Percentiles rank a stretch among this genome's conserved stretches.
phyloP scores from a whole-genome alignment of 2,888 invertebrate species.

The Stomorhina lunata region DNA sequence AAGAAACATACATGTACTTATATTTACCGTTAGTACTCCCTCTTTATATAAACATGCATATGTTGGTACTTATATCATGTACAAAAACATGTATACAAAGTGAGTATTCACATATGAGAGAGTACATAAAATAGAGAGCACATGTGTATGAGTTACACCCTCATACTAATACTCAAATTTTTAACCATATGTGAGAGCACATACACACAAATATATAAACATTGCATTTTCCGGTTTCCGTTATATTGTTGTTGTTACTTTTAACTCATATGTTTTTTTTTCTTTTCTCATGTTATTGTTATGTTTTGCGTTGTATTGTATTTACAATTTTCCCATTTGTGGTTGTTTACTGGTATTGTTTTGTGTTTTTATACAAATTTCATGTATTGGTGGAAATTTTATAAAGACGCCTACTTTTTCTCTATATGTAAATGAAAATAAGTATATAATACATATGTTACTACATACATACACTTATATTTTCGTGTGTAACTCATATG shows the following conservation, averaged over 20 bases:
- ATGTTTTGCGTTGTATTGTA: slow-evolving; percentile 46
- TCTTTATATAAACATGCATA: no score
- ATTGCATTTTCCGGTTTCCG: slow-evolving; percentile 29
- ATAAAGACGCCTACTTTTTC: slow-evolving; percentile 58
- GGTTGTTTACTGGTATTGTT: slow-evolving; percentile 42
- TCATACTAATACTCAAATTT: slow-evolving; percentile 26
- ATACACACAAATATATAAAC: neutral
- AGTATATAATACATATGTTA: neutral
- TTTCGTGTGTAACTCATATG: neutral
- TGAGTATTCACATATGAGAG: slow-evolving; percentile 11
- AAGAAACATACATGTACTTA: slow-evolving; percentile 19
- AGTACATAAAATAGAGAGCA: slow-evolving; percentile 15
- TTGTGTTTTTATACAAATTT: slow-evolving; percentile 5
- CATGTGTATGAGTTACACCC: slow-evolving; percentile 33
- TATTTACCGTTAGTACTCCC: slow-evolving; percentile 35
- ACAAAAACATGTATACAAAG: slow-evolving; percentile 2
- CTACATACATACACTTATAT: neutral
- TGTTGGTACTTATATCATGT: neutral
- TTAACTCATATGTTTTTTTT: slow-evolving; percentile 38
- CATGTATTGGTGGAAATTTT: slow-evolving; percentile 55
- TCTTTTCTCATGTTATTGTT: slow-evolving; percentile 7
- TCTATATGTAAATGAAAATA: neutral
- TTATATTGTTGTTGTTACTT: slow-evolving; percentile 14
- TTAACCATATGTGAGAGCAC: slow-evolving; percentile 39
- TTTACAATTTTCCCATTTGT: slow-evolving; percentile 64